Evolutionary conservation across 2,113 vertebrate genomes (phyloP).

Genomic region (Irena cyanogastra): DNA sequence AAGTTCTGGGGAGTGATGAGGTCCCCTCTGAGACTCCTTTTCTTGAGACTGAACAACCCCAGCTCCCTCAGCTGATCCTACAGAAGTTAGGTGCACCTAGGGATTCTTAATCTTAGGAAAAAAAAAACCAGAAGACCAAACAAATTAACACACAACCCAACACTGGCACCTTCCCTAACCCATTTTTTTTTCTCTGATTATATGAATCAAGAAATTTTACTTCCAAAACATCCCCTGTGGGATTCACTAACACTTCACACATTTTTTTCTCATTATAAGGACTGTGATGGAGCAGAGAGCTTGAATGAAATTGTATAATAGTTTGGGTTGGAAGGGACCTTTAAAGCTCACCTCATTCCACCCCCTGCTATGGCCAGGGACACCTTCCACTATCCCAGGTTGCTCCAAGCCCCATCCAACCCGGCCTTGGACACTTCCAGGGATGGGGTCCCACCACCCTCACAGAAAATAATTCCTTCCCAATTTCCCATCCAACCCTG

Average conservation of each 20-base stretch:
- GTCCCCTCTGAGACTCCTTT: background rate
- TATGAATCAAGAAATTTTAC: background rate
- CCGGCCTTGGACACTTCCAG: background rate
- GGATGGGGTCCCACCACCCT: too few relatives aligned
- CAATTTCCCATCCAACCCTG: background rate
- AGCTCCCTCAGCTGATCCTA: background rate
- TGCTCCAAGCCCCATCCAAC: rapidly evolving
- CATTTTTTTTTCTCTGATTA: background rate
- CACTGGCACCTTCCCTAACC: background rate
- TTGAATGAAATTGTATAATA: background rate
- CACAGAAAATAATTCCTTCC: background rate
- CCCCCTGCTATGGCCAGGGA: background rate
- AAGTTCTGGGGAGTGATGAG: background rate
- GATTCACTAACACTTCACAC: background rate
- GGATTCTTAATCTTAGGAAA: background rate
- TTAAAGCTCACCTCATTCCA: background rate
- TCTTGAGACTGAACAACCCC: background rate
- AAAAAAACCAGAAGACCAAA: background rate
- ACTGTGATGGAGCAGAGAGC: background rate
- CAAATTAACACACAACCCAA: background rate
- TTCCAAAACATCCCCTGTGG: background rate
- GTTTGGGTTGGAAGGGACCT: background rate
- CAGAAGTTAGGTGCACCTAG: background rate
- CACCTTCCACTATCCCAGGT: background rate
- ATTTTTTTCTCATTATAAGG: background rate